A percentile compares a stretch with the other conserved stretches of the same genome.
phyloP scores from a whole-genome alignment of 2,888 invertebrate genomes.

The Oscheius myriophilus region DNA sequence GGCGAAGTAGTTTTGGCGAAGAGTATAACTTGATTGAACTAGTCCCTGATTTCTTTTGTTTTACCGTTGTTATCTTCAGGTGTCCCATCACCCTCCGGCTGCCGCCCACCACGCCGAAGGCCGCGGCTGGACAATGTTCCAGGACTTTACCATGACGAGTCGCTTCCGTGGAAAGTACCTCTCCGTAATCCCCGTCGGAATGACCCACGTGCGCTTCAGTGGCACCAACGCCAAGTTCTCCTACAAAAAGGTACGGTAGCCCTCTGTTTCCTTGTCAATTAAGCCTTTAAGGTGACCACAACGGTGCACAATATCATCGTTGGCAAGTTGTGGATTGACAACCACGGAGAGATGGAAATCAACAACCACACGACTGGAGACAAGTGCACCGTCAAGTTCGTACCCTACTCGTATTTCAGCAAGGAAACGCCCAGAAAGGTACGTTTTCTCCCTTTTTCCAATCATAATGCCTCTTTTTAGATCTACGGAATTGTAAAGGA shows the following conservation, averaged over 20 bases:
- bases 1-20: too few relatives aligned
- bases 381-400: constrained; percentile 94
- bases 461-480: constrained; percentile 72
- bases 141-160: constrained; percentile 98
- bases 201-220: constrained; percentile 77
- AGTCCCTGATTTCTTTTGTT: too few relatives aligned
- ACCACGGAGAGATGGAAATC: constrained; percentile 99
- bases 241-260: constrained; percentile 85
- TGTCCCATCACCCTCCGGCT: constrained; percentile 98
- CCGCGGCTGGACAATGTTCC: constrained; percentile 81
- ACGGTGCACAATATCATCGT: constrained; percentile 99
- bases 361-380: constrained; percentile 86
- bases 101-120: constrained; percentile 95
- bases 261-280: background rate
- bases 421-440: constrained; percentile 92
- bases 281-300: constrained; percentile 78
- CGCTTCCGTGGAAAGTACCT: constrained; percentile 94
- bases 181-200: constrained; percentile 79
- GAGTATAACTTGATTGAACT: too few relatives aligned
- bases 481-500: constrained; percentile 80
- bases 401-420: constrained; percentile 97
- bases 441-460: background rate
- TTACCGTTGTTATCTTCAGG: too few relatives aligned
- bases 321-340: constrained; percentile 98
- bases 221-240: constrained; percentile 83